Conservation (phyloP, 2,797 vertebrate species). For the Dermochelys coriacea region DNA sequence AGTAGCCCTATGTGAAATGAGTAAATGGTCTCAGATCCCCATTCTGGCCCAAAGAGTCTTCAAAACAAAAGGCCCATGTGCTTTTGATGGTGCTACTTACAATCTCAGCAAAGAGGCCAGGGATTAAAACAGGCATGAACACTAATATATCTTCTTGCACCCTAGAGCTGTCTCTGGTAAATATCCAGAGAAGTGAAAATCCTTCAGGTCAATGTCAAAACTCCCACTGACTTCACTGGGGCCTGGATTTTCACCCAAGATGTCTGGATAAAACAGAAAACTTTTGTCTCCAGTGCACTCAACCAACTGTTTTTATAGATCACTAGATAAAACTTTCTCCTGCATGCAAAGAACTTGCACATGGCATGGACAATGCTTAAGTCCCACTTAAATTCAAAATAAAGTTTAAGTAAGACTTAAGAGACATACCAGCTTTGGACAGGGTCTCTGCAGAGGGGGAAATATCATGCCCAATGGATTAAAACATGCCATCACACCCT, state of each 20-base stretch:
- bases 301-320: constrained; percentile 43
- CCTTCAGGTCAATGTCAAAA: not conserved
- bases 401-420: not conserved
- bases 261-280: constrained; percentile 53
- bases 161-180: not conserved
- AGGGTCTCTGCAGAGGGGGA: not conserved
- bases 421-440: not conserved
- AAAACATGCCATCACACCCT: not conserved
- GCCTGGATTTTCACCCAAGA: constrained; percentile 22
- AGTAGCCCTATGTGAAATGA: not conserved
- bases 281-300: constrained; percentile 25
- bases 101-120: not conserved
- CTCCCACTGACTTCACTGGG: not conserved
- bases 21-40: not conserved
- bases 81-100: not conserved
- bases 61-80: not conserved
- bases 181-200: constrained; percentile 14
- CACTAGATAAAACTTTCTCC: not conserved
- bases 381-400: not conserved
- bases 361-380: not conserved
- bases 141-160: accelerated
- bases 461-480: not conserved
- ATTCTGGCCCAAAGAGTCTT: not conserved
- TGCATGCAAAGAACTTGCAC: not conserved
- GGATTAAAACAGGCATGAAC: not conserved